Base-by-base conservation (phyloP, 2,797 vertebrate genomes). In the Mallotus villosus region DNA sequence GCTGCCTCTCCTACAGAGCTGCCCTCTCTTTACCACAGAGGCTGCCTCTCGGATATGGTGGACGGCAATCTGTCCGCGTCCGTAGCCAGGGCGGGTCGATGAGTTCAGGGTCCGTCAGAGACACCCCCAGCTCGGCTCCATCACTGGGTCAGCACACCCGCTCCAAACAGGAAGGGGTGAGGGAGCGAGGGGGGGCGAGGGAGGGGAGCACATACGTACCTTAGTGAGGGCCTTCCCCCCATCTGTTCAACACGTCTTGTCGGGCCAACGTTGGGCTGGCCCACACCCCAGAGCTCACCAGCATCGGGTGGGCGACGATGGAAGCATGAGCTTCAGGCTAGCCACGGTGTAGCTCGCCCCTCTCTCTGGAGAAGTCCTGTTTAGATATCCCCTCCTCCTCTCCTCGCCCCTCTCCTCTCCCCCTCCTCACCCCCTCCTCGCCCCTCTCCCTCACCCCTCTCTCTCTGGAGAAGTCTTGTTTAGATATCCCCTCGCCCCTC, bases 191-290 rank as follows among this genome's bases (percentile, higher is more conserved):
- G 76, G 78, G 81, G 89, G 86, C 86, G 84, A 85, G 4, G 34
- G 82, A 87, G 80, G 73, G 70, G 79, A 89, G 73, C 8, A 22
- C 67, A 19, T 11, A 9, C 12, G 32, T 17, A 46, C 21, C 83
- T 79, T 91, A 91, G 90, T 87, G 88, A 85, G 82, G 84, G 73
- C 75, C 66, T 76, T 8, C 80, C 79, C 86, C 84, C 91, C 92
- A 92, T 92, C 91, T 93, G 92, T 88, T 86, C 83, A 82, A 84
- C 83, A 87, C 86, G 81, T 74, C 85, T 81, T 72, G 78, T 74
- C 72, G 67, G 67, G 79, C 75, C 80, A 82, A 69, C 77, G 83
- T 86, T 72, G 78, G 84, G 74, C 84, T 80, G 60, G 85, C 85
- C 85, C 76, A 81, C 74, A 76, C 87, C 87, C 74, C 68, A 68